Percentiles rank a stretch among this genome's conserved stretches.
These are phyloP conservation scores for Drosophila tripunctata DNA, from an alignment of 2,888 invertebrate species.

Conservation along the genomic window DNA sequence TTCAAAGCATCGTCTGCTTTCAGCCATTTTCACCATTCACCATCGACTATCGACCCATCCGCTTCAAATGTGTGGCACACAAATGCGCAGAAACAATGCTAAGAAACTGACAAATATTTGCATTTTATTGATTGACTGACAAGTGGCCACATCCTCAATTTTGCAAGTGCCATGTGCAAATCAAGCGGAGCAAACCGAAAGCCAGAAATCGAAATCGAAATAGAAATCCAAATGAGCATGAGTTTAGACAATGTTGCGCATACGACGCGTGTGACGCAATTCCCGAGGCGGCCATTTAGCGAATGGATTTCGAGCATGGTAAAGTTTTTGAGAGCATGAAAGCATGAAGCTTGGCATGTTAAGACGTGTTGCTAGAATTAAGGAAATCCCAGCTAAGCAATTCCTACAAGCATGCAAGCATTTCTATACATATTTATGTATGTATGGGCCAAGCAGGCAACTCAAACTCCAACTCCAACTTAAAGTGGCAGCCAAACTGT, in stretches of 20 bases:
- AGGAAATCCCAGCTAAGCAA: constrained; percentile 77
- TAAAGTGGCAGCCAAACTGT: neutral
- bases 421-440: no score
- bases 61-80: constrained; percentile 21
- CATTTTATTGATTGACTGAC: constrained; percentile 73
- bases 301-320: neutral
- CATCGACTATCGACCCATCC: neutral
- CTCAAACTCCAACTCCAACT: no score
- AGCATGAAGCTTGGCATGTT: constrained; percentile 18
- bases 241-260: constrained; percentile 37
- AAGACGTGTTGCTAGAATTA: constrained; percentile 59
- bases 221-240: constrained; percentile 16
- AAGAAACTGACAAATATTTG: constrained; percentile 62
- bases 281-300: constrained; percentile 52
- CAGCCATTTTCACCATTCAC: neutral
- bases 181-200: constrained; percentile 15
- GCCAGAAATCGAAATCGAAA: constrained; percentile 1
- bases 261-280: constrained; percentile 59
- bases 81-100: constrained; percentile 56
- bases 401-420: constrained; percentile 68
- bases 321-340: neutral
- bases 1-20: constrained; percentile 35
- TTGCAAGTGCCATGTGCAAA: constrained; percentile 15
- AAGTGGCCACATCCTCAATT: constrained; percentile 44
- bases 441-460: constrained; percentile 51